phyloP scores from a whole-genome alignment of 92 coral and sea anemone species.

The Parazoanthus atlanticus region DNA sequence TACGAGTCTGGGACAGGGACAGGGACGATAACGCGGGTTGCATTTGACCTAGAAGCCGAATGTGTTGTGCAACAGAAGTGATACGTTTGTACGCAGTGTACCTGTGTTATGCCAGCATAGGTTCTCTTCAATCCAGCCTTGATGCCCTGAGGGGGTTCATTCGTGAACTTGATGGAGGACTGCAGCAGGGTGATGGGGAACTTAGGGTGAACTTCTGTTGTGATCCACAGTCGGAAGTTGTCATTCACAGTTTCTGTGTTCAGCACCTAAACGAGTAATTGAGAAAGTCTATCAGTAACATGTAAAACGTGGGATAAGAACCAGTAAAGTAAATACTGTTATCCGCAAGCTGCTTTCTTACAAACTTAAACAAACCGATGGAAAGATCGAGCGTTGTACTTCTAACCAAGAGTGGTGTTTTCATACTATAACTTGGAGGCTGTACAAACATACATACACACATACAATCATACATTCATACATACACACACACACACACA shows the following conservation, averaged over 20 bases:
- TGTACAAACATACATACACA: too few species aligned
- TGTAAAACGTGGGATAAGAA: not conserved
- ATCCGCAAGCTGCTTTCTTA: too few species aligned
- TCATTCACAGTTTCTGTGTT: slow-evolving; percentile 91
- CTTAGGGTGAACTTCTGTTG: slow-evolving; percentile 97
- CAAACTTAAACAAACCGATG: too few species aligned
- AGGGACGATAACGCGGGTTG: not conserved
- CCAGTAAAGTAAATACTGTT: too few species aligned
- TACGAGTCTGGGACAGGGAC: too few species aligned
- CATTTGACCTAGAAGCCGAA: not conserved
- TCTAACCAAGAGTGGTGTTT: too few species aligned
- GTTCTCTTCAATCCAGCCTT: slow-evolving; percentile 98
- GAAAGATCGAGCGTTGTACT: too few species aligned
- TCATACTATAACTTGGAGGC: too few species aligned
- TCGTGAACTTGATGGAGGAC: slow-evolving; percentile 96
- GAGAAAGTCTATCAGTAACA: not conserved
- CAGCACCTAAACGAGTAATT: slow-evolving; percentile 57
- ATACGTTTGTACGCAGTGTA: slow-evolving; percentile 1
- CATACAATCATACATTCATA: too few species aligned
- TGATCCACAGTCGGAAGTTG: slow-evolving; percentile 96
- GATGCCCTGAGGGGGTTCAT: slow-evolving; percentile 98
- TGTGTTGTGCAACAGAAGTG: not conserved
- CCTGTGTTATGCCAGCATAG: slow-evolving; percentile 98
- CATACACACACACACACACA: too few species aligned
- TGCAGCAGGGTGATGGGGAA: slow-evolving; percentile 96